Conservation (phyloP, 2,888 invertebrate genomes). For the Monoplex corrugatus region DNA sequence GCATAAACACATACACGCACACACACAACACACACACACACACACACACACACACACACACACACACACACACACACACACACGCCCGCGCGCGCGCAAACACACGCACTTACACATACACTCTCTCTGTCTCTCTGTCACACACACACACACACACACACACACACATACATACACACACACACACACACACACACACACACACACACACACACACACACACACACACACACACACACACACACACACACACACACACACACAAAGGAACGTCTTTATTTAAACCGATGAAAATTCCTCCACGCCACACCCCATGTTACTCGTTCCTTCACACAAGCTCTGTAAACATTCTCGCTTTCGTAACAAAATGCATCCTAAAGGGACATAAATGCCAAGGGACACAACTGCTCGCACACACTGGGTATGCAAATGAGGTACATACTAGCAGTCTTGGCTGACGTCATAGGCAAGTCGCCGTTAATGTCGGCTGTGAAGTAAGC, state of each 20-base stretch:
- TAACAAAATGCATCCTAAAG: no score
- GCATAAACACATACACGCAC: background rate
- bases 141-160: background rate
- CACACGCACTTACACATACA: background rate
- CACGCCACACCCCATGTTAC: background rate
- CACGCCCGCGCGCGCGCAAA: background rate
- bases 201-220: background rate
- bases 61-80: constrained; percentile 22
- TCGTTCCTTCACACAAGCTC: background rate
- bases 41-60: constrained; percentile 3
- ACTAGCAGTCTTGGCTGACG: no score
- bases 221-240: background rate
- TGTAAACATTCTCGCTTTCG: no score
- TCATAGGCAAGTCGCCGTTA: no score
- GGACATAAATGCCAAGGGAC: no score
- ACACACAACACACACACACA: background rate
- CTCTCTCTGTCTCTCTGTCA: background rate
- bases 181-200: constrained; percentile 13
- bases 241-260: background rate
- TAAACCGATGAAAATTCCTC: background rate
- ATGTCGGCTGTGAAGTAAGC: no score
- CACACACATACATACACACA: background rate
- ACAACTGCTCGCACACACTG: no score
- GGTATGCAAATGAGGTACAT: no score
- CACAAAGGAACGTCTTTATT: background rate